Conservation (phyloP, 2,797 vertebrate species). For the Phataginus tricuspis region DNA sequence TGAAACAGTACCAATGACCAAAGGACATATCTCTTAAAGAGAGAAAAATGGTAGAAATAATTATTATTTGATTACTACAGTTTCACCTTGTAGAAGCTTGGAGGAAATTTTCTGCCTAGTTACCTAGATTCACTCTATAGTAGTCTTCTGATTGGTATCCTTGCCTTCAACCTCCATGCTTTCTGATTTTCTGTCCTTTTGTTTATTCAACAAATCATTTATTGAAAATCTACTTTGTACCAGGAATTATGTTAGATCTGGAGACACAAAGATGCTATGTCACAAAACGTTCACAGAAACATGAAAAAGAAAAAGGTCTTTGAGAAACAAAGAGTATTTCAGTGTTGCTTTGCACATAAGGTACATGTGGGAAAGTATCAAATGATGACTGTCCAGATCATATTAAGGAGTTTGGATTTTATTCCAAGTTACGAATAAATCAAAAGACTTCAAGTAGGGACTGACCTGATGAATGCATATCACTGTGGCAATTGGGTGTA, state of each 20-base stretch:
- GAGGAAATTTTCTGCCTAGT: conserved; percentile 23
- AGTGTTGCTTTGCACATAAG: neutral
- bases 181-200: neutral
- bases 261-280: neutral
- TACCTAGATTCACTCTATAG: neutral
- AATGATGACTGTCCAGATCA: neutral
- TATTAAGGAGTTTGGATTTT: conserved; percentile 11
- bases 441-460: neutral
- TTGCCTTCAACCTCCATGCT: neutral
- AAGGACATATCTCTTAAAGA: conserved; percentile 46
- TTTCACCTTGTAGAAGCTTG: neutral
- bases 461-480: neutral
- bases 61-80: neutral
- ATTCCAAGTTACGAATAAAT: neutral
- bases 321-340: conserved; percentile 5
- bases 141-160: neutral
- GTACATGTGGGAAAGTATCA: neutral
- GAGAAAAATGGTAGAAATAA: neutral
- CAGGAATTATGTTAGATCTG: neutral
- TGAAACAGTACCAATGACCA: conserved; percentile 30
- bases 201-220: neutral
- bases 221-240: neutral
- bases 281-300: neutral
- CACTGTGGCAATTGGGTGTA: neutral
- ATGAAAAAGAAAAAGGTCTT: neutral